phyloP scores from a whole-genome alignment of 2,113 vertebrate genomes.

The Leucoraja erinaceus region DNA sequence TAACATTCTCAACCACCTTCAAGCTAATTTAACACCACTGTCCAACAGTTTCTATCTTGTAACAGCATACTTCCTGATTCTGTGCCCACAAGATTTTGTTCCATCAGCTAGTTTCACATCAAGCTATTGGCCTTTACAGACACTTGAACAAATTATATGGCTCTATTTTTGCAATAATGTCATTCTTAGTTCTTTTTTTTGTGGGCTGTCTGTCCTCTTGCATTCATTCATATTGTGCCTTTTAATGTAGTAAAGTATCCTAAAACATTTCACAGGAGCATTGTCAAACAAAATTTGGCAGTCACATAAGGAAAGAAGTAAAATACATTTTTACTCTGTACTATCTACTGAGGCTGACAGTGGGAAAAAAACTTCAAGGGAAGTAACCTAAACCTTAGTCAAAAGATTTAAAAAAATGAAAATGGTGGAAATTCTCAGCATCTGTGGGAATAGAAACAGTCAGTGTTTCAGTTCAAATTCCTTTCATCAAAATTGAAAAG shows the following conservation, averaged over 20 bases:
- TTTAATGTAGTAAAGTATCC: background rate
- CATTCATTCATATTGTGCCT: background rate
- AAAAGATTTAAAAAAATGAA: too few relatives aligned
- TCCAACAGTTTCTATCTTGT: background rate
- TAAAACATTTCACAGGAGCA: background rate
- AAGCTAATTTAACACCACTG: background rate
- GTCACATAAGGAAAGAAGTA: background rate
- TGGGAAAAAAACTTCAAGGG: too few relatives aligned
- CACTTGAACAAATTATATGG: background rate
- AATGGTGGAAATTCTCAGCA: too few relatives aligned
- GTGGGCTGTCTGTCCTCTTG: background rate
- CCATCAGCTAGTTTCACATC: background rate
- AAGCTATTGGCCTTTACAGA: background rate
- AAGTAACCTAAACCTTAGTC: too few relatives aligned
- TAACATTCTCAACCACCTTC: background rate
- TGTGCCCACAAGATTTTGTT: background rate
- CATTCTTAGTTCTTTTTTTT: background rate
- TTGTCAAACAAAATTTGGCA: too few relatives aligned
- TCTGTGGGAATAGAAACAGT: too few relatives aligned
- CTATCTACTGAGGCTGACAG: too few relatives aligned
- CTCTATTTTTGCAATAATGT: background rate
- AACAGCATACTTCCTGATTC: background rate
- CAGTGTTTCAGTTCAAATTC: too few relatives aligned
- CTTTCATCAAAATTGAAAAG: too few relatives aligned
- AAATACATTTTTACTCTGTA: too few relatives aligned